A percentile compares a stretch with the other conserved stretches of the same genome.
These are phyloP conservation scores for Myotis findleyi DNA, from an alignment of 2,797 vertebrate genomes.

Conservation along the genomic window DNA sequence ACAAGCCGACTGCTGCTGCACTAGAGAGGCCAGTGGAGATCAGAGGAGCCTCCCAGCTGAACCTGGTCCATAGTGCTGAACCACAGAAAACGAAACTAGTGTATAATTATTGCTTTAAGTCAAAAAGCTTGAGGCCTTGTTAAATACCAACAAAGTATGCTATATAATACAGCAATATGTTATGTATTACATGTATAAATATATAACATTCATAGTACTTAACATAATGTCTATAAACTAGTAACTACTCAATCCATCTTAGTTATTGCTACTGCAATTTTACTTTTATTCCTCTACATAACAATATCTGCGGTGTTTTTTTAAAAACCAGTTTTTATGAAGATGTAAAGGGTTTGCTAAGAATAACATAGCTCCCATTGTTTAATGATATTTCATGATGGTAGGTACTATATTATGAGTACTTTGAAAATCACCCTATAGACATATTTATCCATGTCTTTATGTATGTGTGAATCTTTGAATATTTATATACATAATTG, in stretches of 20 bases:
- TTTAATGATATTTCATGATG: background rate
- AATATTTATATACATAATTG: background rate
- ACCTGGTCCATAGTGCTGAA: background rate
- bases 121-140: background rate
- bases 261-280: background rate
- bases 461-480: background rate
- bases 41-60: background rate
- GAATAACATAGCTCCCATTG: background rate
- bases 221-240: background rate
- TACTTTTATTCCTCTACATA: background rate
- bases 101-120: background rate
- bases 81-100: background rate
- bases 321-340: background rate
- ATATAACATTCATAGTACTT: background rate
- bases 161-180: background rate
- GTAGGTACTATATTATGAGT: background rate
- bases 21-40: background rate
- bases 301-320: background rate
- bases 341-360: background rate
- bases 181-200: background rate
- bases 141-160: background rate
- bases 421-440: background rate
- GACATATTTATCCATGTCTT: background rate
- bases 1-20: background rate
- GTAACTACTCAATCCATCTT: background rate